Conservation (phyloP, 2,113 vertebrate species). For the Orthonyx spaldingii region DNA sequence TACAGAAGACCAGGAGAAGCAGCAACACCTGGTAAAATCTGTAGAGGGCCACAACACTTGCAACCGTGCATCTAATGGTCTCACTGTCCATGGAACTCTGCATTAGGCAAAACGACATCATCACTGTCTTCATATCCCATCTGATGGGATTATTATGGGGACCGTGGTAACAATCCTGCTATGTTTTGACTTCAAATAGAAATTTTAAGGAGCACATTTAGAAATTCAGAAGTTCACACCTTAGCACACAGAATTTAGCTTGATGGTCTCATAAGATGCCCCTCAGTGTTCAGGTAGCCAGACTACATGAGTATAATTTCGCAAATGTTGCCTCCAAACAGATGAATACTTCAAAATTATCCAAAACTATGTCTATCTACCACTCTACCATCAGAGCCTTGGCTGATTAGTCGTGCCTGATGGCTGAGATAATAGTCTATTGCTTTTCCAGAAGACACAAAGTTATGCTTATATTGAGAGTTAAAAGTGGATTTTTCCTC, state of each 20-base stretch:
- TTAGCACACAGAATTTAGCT: neutral
- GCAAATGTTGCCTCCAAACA: neutral
- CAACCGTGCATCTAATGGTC: neutral
- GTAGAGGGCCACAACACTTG: neutral
- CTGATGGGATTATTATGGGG: neutral
- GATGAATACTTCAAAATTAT: neutral
- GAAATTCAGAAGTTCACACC: neutral
- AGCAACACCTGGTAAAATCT: neutral
- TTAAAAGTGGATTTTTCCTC: neutral
- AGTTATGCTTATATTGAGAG: neutral
- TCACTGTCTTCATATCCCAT: neutral
- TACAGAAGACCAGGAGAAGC: neutral
- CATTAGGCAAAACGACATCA: neutral
- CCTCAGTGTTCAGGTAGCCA: neutral
- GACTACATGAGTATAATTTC: neutral
- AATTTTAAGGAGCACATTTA: neutral
- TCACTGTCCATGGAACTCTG: neutral
- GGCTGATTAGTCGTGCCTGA: neutral
- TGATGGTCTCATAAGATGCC: neutral
- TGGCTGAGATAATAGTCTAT: neutral
- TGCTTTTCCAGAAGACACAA: neutral
- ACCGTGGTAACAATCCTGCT: accelerated
- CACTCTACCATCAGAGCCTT: neutral
- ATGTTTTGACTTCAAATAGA: neutral
- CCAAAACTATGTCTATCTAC: neutral